Evolutionary conservation across 2,113 vertebrate species (phyloP).

Genomic region (Callipepla californica): DNA sequence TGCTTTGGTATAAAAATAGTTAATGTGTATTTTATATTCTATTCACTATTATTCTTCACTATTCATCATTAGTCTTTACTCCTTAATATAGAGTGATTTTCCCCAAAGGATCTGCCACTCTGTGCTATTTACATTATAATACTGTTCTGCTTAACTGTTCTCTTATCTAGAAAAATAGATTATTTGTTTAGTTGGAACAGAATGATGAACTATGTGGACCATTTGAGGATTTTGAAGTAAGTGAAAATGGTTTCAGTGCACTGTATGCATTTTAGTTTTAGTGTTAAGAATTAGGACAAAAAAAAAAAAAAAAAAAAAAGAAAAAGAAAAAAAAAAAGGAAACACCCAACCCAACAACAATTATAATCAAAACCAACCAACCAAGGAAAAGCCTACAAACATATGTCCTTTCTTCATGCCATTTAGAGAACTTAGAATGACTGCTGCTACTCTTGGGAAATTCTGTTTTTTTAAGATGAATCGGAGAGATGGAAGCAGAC

Average conservation of each 20-base stretch:
- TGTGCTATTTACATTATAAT: neutral
- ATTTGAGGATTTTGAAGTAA: neutral
- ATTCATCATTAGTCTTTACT: neutral
- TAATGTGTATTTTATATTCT: neutral
- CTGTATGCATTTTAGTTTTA: neutral
- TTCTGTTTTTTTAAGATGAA: neutral
- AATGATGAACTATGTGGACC: neutral
- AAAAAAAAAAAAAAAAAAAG: neutral
- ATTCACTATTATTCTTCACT: neutral
- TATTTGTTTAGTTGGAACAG: neutral
- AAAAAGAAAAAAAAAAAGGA: neutral
- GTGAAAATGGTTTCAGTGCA: neutral
- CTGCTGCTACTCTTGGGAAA: neutral
- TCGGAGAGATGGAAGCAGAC: neutral
- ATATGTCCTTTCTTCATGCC: neutral
- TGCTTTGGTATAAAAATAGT: neutral
- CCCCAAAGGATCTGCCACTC: neutral
- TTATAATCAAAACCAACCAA: neutral
- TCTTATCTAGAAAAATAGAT: neutral
- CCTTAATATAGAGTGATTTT: neutral
- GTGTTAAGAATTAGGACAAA: neutral
- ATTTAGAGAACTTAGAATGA: neutral
- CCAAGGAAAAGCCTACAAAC: neutral
- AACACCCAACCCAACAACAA: neutral
- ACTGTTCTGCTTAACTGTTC: neutral